These are phyloP conservation scores for Folsomia candida DNA, from an alignment of 2,888 invertebrate species.

Conservation along the genomic window DNA sequence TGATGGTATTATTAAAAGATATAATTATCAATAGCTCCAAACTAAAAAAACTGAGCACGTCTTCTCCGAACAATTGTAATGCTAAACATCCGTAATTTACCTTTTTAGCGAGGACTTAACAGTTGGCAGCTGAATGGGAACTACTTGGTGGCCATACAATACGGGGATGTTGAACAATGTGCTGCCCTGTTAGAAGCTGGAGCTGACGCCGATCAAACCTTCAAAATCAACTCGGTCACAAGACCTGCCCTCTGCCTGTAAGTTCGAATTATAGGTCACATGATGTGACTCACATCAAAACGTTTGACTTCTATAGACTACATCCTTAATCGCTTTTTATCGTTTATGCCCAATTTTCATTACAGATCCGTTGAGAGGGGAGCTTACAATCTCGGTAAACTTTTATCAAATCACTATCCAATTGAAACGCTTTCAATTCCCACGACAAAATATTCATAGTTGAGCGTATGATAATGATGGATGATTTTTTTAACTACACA, in stretches of 20 bases:
- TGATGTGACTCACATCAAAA: too few species aligned
- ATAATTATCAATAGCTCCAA: too few species aligned
- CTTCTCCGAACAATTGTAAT: too few species aligned
- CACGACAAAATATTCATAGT: neutral
- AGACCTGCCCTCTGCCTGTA: constrained; percentile 46
- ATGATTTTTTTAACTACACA: constrained; percentile 18
- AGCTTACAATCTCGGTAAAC: constrained; percentile 31
- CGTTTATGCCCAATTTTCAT: too few species aligned
- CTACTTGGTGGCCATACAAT: constrained; percentile 46
- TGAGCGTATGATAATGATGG: too few species aligned
- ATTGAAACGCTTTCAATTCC: neutral
- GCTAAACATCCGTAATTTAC: neutral
- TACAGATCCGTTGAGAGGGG: constrained; percentile 46
- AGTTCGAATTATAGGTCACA: too few species aligned
- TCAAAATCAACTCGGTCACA: constrained; percentile 44
- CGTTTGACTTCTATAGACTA: too few species aligned
- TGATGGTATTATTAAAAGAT: too few species aligned
- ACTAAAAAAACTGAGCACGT: too few species aligned
- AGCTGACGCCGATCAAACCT: constrained; percentile 48
- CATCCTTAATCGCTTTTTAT: too few species aligned
- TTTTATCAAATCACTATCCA: neutral
- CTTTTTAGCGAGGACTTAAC: neutral
- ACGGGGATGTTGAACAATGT: constrained; percentile 44
- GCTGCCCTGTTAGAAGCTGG: constrained; percentile 41
- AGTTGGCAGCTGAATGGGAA: constrained; percentile 12